These are phyloP conservation scores for Argyra leucocephala DNA, from an alignment of 2,888 invertebrate species.

Conservation along the genomic window DNA sequence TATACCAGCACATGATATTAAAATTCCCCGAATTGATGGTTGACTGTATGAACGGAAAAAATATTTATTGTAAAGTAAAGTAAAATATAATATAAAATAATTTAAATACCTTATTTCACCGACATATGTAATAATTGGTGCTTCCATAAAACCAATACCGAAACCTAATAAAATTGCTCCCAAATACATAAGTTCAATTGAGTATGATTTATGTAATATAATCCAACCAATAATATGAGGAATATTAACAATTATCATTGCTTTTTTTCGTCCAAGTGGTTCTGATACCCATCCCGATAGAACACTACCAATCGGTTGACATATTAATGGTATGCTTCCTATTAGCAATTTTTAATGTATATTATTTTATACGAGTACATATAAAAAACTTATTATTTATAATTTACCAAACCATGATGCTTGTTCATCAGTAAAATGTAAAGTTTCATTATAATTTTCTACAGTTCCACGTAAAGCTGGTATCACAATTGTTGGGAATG, in stretches of 20 bases:
- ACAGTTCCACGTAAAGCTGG: constrained; percentile 47
- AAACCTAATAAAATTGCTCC: constrained; percentile 49
- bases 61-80: constrained; percentile 18
- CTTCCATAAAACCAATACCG: constrained; percentile 53
- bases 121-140: constrained; percentile 52
- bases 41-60: too few relatives aligned
- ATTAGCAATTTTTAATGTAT: constrained; percentile 14
- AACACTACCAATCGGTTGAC: constrained; percentile 51
- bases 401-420: constrained; percentile 52
- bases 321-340: constrained; percentile 51
- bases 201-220: constrained; percentile 47
- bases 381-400: background rate
- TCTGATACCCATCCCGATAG: constrained; percentile 50
- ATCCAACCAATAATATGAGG: constrained; percentile 51
- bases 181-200: constrained; percentile 45
- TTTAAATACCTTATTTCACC: constrained; percentile 45
- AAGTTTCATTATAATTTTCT: constrained; percentile 34
- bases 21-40: constrained; percentile 47
- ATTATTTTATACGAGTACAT: too few relatives aligned
- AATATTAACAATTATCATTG: constrained; percentile 50
- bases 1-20: constrained; percentile 45
- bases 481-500: constrained; percentile 51
- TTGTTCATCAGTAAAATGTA: constrained; percentile 46
- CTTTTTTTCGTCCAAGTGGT: constrained; percentile 48
- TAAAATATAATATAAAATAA: background rate